Conservation (phyloP, 2,888 invertebrate genomes). For the Drosophila rubida region DNA sequence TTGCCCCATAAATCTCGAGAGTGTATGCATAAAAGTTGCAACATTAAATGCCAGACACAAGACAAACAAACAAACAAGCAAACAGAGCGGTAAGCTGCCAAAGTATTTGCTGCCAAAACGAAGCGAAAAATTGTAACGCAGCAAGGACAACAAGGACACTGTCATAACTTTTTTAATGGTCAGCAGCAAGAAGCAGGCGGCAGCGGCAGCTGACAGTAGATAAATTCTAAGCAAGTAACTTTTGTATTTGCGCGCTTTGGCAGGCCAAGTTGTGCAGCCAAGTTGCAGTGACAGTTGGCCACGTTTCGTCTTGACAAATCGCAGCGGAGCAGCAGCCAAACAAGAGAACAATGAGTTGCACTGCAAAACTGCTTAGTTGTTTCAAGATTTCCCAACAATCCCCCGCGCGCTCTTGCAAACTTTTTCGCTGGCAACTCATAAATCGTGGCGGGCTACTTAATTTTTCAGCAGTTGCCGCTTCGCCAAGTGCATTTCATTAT, state of each 20-base stretch:
- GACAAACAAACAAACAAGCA: constrained; percentile 25
- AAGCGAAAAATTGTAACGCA: constrained; percentile 60
- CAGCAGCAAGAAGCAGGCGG: constrained; percentile 31
- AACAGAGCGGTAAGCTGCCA: constrained; percentile 10
- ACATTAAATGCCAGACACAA: constrained; percentile 55
- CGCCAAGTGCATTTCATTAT: constrained; percentile 37
- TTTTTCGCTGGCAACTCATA: constrained; percentile 44
- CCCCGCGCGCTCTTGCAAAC: constrained; percentile 5
- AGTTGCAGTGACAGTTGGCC: constrained; percentile 67
- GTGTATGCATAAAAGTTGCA: constrained; percentile 70
- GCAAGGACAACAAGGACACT: constrained; percentile 76
- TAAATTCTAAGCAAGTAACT: constrained; percentile 77
- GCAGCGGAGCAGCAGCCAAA: constrained; percentile 52
- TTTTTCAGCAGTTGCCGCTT: constrained; percentile 50
- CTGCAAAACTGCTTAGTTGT: constrained; percentile 51
- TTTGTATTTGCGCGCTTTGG: constrained; percentile 60
- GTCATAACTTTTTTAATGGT: constrained; percentile 78
- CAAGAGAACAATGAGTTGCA: constrained; percentile 27
- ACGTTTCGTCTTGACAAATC: constrained; percentile 63
- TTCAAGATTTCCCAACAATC: constrained; percentile 39
- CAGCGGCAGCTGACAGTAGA: constrained; percentile 72
- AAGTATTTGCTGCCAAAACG: constrained; percentile 56
- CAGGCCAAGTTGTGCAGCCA: constrained; percentile 56
- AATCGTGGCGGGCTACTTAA: constrained; percentile 63
- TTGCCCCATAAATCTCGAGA: constrained; percentile 64